Evolutionary conservation across 2,888 invertebrate species (phyloP).

Genomic region (Salticus scenicus): DNA sequence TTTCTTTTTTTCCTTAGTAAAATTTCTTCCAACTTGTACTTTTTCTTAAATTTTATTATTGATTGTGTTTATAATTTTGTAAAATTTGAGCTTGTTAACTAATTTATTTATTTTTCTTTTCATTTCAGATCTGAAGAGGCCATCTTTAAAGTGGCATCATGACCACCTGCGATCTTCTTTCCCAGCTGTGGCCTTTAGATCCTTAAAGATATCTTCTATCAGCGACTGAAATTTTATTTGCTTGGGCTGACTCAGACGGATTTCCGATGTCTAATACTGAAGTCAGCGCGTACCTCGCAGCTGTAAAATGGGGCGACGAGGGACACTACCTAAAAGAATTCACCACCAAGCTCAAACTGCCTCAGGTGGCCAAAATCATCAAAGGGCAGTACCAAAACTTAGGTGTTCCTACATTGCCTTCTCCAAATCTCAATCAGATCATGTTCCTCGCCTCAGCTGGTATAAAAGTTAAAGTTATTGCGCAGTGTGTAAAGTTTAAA

Average conservation of each 20-base stretch:
- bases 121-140: slow-evolving; percentile 11
- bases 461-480: slow-evolving; percentile 87
- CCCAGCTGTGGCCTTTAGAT: slow-evolving; percentile 23
- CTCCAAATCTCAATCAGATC: slow-evolving; percentile 89
- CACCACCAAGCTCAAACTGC: slow-evolving; percentile 78
- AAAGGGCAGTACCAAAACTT: slow-evolving; percentile 95
- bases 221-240: slow-evolving; percentile 5
- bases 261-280: slow-evolving; percentile 59
- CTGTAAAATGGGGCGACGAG: slow-evolving; percentile 74
- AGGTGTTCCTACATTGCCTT: slow-evolving; percentile 90
- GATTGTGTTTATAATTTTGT: too few species aligned
- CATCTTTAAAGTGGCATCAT: not conserved
- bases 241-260: not conserved
- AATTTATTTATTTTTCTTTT: slow-evolving; percentile 1
- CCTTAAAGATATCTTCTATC: not conserved
- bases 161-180: slow-evolving; percentile 27
- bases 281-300: slow-evolving; percentile 64
- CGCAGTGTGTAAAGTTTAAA: slow-evolving; percentile 85
- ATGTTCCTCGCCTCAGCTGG: slow-evolving; percentile 90
- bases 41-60: too few species aligned
- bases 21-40: too few species aligned
- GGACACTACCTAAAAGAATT: slow-evolving; percentile 75
- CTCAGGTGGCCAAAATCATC: slow-evolving; percentile 91
- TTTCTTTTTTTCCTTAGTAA: too few species aligned
- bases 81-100: too few species aligned